Evolutionary conservation across 2,888 invertebrate species (phyloP).

Genomic region (Muscina levida): DNA sequence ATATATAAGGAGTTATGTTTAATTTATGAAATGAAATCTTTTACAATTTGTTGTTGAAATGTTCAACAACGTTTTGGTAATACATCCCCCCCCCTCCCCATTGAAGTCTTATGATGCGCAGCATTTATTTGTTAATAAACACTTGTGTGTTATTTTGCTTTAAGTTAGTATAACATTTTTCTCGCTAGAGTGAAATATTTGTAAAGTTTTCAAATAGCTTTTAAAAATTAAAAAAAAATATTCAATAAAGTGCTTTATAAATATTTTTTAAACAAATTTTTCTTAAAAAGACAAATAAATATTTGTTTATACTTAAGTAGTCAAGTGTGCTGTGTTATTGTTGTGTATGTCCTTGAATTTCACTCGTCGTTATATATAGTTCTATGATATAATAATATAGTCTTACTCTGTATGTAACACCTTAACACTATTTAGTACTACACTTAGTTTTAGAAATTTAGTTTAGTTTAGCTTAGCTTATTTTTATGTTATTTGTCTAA

Average conservation of each 20-base stretch:
- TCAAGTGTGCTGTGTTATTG: constrained; percentile 12
- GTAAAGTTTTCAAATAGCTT: constrained; percentile 10
- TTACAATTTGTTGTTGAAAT: not conserved
- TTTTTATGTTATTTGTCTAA: constrained; percentile 33
- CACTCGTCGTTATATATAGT: too few relatives aligned
- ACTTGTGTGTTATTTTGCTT: constrained; percentile 16
- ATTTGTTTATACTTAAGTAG: not conserved
- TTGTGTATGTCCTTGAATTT: constrained; percentile 23
- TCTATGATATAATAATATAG: too few relatives aligned
- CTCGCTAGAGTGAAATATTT: not conserved
- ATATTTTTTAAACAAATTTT: not conserved
- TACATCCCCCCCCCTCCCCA: not conserved
- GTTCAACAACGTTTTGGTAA: constrained; percentile 7
- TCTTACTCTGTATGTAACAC: too few relatives aligned
- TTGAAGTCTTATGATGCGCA: not conserved
- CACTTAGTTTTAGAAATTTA: not conserved
- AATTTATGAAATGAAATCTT: too few relatives aligned
- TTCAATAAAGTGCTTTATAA: not conserved
- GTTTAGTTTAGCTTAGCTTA: constrained; percentile 42
- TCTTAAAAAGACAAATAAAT: not conserved
- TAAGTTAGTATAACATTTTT: constrained; percentile 27
- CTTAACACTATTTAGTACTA: too few relatives aligned
- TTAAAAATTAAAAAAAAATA: not conserved
- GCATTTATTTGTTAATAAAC: constrained; percentile 17
- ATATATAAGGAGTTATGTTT: too few relatives aligned